phyloP scores from a whole-genome alignment of 1,140 invertebrate species.

The Cepaea nemoralis region DNA sequence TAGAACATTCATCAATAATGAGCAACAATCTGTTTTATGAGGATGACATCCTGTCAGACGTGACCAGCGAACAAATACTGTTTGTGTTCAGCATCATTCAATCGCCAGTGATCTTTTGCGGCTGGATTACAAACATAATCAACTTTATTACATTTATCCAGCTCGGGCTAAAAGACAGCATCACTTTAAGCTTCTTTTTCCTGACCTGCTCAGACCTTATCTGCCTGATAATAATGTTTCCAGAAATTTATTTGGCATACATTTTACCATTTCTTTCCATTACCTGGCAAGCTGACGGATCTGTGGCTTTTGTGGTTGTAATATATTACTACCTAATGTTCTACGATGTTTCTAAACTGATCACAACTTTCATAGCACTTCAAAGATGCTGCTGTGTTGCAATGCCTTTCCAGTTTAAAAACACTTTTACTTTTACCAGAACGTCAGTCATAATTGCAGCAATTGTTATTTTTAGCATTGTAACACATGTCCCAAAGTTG shows the following conservation, averaged over 20 bases:
- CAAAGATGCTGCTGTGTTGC: conserved; percentile 2
- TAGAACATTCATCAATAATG: no score
- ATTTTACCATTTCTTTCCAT: background rate
- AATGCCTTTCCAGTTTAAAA: background rate
- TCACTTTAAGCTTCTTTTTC: background rate
- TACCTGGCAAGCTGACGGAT: background rate
- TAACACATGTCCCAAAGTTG: background rate
- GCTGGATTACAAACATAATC: background rate
- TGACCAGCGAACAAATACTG: background rate
- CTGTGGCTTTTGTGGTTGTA: background rate
- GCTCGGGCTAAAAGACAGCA: background rate
- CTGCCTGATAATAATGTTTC: background rate
- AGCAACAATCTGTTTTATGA: no score
- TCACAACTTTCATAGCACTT: background rate
- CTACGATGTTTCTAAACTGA: background rate
- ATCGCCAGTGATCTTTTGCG: background rate
- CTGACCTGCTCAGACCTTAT: background rate
- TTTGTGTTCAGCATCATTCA: background rate
- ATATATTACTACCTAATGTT: background rate
- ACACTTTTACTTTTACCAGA: background rate
- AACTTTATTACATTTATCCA: background rate
- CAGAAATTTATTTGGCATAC: background rate
- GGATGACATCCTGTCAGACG: background rate
- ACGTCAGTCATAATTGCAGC: background rate
- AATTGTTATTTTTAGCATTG: background rate